phyloP scores from a whole-genome alignment of 2,113 vertebrate species.

The Toxostoma redivivum region DNA sequence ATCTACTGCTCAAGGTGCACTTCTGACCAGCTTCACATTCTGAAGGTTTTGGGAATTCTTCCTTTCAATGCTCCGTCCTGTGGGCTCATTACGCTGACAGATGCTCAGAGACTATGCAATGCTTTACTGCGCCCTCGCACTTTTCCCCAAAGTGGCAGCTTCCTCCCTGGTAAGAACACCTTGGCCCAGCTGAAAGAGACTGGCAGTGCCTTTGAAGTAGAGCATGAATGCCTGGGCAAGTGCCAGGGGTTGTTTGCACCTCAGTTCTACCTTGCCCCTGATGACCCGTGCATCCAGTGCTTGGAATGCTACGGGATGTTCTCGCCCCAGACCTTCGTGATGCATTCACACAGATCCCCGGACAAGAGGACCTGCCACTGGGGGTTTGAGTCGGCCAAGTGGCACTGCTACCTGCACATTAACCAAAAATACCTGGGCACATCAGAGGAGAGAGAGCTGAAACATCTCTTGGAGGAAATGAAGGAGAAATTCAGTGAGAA shows the following conservation, averaged over 20 bases:
- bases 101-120: conserved; percentile 95
- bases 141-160: conserved; percentile 76
- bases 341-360: conserved; percentile 95
- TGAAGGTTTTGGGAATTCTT: conserved; percentile 96
- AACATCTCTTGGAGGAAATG: conserved; percentile 89
- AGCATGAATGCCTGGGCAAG: conserved; percentile 96
- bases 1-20: conserved; percentile 97
- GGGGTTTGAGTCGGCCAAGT: conserved; percentile 97
- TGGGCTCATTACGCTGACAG: conserved; percentile 94
- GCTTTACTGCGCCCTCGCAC: conserved; percentile 89
- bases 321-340: conserved; percentile 95
- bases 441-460: conserved; percentile 82
- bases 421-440: conserved; percentile 90
- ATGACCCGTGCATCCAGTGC: conserved; percentile 93
- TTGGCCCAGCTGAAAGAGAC: conserved; percentile 86
- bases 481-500: conserved; percentile 92
- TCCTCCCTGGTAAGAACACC: conserved; percentile 80
- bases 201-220: conserved; percentile 92
- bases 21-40: conserved; percentile 93
- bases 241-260: conserved; percentile 95
- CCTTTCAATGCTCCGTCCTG: conserved; percentile 96
- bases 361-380: conserved; percentile 99
- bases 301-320: conserved; percentile 95
- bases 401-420: conserved; percentile 96
- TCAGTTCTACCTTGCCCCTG: conserved; percentile 90